Conservation (phyloP, 2,797 vertebrate species). For the Anabacerthia variegaticeps region DNA sequence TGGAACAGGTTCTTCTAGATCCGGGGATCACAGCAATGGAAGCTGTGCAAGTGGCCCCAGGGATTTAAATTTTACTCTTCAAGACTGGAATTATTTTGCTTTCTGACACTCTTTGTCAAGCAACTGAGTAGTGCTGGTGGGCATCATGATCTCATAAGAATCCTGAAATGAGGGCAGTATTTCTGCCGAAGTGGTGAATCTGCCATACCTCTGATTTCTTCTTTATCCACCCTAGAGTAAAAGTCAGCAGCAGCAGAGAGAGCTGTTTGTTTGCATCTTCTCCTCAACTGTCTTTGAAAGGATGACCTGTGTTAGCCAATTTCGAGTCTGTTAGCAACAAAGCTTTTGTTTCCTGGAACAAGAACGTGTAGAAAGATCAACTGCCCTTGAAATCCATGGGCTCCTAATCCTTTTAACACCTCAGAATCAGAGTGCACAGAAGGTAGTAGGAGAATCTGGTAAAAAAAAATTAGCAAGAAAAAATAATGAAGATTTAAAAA, state of each 20-base stretch:
- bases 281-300: background rate
- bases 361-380: background rate
- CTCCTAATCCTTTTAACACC: slow-evolving; percentile 53
- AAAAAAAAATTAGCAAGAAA: slow-evolving; percentile 58
- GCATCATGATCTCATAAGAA: background rate
- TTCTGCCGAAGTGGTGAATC: background rate
- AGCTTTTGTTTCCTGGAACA: slow-evolving; percentile 18
- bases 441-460: slow-evolving; percentile 20
- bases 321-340: background rate
- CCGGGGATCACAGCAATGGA: background rate
- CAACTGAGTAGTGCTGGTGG: background rate
- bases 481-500: slow-evolving; percentile 24
- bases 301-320: background rate
- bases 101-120: background rate
- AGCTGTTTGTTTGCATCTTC: background rate
- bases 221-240: background rate
- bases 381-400: slow-evolving; percentile 1
- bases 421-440: slow-evolving; percentile 1
- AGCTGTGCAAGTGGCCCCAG: background rate
- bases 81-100: background rate
- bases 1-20: background rate
- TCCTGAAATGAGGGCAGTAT: background rate
- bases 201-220: background rate
- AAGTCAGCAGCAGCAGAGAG: background rate
- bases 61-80: background rate